Conservation (phyloP, 2,113 vertebrate genomes). For the Eira barbara region DNA sequence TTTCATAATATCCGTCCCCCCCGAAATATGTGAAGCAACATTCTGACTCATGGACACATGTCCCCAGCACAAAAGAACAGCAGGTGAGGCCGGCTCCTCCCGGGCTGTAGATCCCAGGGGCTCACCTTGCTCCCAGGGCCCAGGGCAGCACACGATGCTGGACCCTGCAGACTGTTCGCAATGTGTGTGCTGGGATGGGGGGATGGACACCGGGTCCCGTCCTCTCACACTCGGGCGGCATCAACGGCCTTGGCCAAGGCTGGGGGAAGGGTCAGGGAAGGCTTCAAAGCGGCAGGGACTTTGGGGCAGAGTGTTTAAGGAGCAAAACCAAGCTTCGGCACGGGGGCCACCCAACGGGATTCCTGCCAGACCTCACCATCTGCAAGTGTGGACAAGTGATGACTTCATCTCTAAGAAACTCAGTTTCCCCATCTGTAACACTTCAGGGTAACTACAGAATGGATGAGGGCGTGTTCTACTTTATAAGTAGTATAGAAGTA, state of each 20-base stretch:
- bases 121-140: not conserved
- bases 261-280: not conserved
- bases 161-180: not conserved
- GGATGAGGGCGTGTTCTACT: not conserved
- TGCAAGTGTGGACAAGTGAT: not conserved
- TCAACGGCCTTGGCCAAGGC: not conserved
- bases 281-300: not conserved
- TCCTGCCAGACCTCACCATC: not conserved
- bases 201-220: too few species aligned
- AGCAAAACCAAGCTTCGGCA: not conserved
- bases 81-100: accelerated
- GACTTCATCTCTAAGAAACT: not conserved
- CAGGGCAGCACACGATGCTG: not conserved
- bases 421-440: not conserved
- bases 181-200: accelerated
- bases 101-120: too few species aligned
- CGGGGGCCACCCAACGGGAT: not conserved
- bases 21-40: not conserved
- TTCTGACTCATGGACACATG: accelerated
- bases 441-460: not conserved
- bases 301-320: not conserved
- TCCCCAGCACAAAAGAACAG: not conserved
- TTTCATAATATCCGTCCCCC: not conserved
- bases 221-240: not conserved
- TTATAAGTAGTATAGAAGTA: too few species aligned